phyloP scores from a whole-genome alignment of 2,797 vertebrate species.

The Urophycis tenuis region DNA sequence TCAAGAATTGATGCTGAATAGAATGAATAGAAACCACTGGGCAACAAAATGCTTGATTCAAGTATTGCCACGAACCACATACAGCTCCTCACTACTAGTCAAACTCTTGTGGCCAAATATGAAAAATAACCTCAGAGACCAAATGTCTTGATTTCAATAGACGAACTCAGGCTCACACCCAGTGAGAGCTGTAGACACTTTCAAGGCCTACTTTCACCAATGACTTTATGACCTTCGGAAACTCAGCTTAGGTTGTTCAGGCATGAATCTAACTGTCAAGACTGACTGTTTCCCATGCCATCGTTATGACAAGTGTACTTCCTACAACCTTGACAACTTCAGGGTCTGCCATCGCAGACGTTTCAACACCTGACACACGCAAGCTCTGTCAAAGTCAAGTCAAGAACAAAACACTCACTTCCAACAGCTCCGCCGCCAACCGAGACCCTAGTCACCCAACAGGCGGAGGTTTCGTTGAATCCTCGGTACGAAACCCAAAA shows the following conservation, averaged over 20 bases:
- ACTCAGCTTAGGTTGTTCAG: background rate
- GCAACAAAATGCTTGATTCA: background rate
- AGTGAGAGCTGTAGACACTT: background rate
- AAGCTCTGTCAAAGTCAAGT: conserved; percentile 62
- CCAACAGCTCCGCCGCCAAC: background rate
- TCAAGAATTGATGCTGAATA: background rate
- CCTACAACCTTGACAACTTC: conserved; percentile 13
- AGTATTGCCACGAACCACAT: background rate
- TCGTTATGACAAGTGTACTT: background rate
- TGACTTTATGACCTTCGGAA: conserved; percentile 37
- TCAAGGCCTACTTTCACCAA: conserved; percentile 1
- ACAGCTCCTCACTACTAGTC: background rate
- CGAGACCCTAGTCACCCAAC: background rate
- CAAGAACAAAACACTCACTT: conserved; percentile 54
- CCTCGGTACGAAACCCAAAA: background rate
- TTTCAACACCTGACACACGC: conserved; percentile 24
- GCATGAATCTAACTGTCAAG: background rate
- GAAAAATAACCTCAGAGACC: background rate
- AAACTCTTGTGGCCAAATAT: background rate
- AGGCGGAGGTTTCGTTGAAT: conserved; percentile 4
- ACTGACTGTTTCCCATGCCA: background rate
- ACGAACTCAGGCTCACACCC: background rate
- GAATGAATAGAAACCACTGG: background rate
- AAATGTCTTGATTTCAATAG: background rate
- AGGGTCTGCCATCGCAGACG: background rate